Conservation (phyloP, 2,113 vertebrate genomes). For the Phyllostomus discolor region DNA sequence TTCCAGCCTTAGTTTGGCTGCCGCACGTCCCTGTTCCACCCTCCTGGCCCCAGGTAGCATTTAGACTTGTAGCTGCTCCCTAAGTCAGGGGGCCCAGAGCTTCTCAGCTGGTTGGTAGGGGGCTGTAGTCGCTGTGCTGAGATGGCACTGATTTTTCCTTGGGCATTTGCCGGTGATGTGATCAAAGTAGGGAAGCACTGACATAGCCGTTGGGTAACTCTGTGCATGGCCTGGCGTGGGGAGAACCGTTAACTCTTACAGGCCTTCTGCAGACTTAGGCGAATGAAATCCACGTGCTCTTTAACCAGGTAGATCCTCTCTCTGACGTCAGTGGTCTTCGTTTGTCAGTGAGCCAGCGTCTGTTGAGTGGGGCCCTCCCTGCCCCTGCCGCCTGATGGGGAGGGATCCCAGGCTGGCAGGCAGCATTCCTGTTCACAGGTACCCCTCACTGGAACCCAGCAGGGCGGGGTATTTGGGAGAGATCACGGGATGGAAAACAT, state of each 20-base stretch:
- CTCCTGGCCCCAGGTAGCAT: background rate
- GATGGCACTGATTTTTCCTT: background rate
- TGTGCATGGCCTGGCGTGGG: background rate
- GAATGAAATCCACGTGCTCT: background rate
- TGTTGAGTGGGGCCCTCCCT: background rate
- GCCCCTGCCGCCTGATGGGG: no score
- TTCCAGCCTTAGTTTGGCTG: background rate
- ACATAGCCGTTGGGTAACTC: background rate
- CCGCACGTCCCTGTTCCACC: background rate
- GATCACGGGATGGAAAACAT: background rate
- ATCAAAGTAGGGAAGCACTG: background rate
- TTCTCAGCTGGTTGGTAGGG: rapidly evolving
- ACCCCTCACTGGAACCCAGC: background rate
- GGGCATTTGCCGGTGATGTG: background rate
- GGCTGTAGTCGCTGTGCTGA: background rate
- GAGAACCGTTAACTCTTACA: background rate
- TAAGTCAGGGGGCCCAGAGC: background rate
- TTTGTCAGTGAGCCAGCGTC: background rate
- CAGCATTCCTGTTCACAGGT: rapidly evolving
- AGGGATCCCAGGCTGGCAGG: background rate
- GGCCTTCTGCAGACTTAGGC: background rate
- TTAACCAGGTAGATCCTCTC: background rate
- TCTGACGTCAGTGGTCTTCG: background rate
- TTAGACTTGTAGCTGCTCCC: background rate
- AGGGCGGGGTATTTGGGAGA: background rate